Base-by-base conservation (phyloP, 2,797 vertebrate species). In the Harpagifer antarcticus region DNA sequence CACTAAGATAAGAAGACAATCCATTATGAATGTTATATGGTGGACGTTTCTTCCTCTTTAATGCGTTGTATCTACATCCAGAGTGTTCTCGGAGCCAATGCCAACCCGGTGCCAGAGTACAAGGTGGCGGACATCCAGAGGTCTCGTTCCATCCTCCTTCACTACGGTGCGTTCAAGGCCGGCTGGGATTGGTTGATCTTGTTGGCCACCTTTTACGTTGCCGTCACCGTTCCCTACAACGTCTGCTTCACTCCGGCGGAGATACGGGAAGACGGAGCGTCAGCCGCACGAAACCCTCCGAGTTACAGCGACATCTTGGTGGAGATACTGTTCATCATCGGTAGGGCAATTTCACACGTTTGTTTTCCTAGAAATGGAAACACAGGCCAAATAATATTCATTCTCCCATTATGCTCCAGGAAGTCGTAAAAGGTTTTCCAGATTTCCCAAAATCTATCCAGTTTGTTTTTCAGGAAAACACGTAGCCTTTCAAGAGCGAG, bases 141-240 rank as follows among this genome's bases (percentile, higher is more conserved):
- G 72, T 95, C 95, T 19, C 89, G 94, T 19, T 91, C 95, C 73
- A 94, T 95, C 87, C 93, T 95, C 49, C 93, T 95, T 10, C 95
- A 95, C 87, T 95, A 95, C 2, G 94, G 95, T 9, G 88, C 94
- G 2, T 95, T 95, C 90, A 95, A 95, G 82, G 95, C 94, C 0
- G 94, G 94, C 78, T 95, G 95, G 95, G 95, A 95, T 73, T 95
- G 95, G 95, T 85, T 95, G 52, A 95, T 95, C 57, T 63, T 95
- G 61, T 45, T 95, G 81, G 95, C 95, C 56, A 95, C 95, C 15
- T 95, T 95, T 86, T 95, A 95, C 10, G 95, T 95, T 1, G 95
- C 95, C 1, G 77, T 95, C 57, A 95, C 95, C 0, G 95, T 95
- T 37, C 95, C 95, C 20, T 95, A 95, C 12, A 95, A 95, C 2